A percentile compares a stretch with the other conserved stretches of the same genome.
phyloP scores from a whole-genome alignment of 2,888 invertebrate genomes.

The Drosophila prolongata region DNA sequence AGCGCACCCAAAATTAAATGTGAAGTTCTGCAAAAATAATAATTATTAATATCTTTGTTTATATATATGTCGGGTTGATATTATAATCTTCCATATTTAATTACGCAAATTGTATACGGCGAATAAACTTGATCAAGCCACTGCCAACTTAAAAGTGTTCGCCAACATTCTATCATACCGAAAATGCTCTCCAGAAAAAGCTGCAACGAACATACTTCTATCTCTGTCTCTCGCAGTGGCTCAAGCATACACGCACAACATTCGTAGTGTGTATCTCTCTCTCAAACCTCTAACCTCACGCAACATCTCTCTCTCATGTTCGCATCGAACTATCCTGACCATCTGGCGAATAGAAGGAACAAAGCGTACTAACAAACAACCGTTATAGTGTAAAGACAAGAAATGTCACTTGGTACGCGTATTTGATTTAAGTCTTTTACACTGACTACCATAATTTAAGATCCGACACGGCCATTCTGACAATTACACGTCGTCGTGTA shows the following conservation, averaged over 20 bases:
- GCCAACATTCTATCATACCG: background rate
- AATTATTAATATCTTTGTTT: too few species aligned
- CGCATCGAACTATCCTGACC: background rate
- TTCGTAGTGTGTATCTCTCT: background rate
- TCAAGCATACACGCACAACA: constrained; percentile 4
- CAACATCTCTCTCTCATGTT: constrained; percentile 1
- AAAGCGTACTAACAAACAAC: too few species aligned
- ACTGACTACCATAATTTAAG: background rate
- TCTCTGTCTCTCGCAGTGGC: constrained; percentile 2
- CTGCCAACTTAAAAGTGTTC: background rate
- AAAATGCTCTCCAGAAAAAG: background rate
- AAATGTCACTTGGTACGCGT: background rate
- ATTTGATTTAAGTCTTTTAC: background rate
- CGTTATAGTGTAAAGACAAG: too few species aligned
- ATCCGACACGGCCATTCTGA: background rate
- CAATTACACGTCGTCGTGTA: too few species aligned
- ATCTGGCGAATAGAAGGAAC: background rate
- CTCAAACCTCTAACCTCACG: background rate
- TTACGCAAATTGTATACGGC: background rate
- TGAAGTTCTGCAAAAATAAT: too few species aligned
- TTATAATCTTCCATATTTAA: background rate
- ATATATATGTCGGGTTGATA: background rate
- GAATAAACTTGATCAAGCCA: background rate
- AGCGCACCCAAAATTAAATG: too few species aligned
- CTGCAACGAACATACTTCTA: constrained; percentile 1